Conservation (phyloP, 2,113 vertebrate species). For the Eurystomus gularis region DNA sequence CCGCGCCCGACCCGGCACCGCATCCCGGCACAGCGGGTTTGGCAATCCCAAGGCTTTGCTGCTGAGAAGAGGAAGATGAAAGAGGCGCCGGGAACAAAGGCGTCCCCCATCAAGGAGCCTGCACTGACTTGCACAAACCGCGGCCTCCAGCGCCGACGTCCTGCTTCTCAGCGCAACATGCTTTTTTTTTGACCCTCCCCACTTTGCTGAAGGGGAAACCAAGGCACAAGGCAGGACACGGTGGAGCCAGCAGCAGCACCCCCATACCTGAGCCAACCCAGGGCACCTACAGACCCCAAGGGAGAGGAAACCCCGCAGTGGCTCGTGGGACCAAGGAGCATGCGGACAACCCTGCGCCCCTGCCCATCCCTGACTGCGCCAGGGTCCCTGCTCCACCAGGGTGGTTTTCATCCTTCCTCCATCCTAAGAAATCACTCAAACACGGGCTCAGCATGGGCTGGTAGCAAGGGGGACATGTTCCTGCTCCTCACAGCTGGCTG, state of each 20-base stretch:
- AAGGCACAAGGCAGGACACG: accelerated
- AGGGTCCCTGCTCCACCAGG: neutral
- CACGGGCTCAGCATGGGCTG: accelerated
- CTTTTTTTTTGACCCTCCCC: no score
- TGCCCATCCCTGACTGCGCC: neutral
- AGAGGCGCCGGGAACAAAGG: slow-evolving; percentile 25
- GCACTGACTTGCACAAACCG: neutral
- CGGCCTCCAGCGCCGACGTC: neutral
- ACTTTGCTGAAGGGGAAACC: neutral
- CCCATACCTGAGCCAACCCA: accelerated
- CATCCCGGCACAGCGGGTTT: neutral
- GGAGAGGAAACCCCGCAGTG: neutral
- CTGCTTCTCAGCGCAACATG: neutral
- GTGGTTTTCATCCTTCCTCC: neutral
- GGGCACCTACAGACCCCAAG: neutral
- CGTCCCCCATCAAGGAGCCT: neutral
- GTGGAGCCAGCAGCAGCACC: neutral
- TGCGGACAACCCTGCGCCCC: neutral
- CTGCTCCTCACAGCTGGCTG: neutral
- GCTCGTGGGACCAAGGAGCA: neutral
- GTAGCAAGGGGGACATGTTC: neutral
- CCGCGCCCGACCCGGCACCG: neutral
- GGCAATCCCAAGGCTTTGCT: neutral
- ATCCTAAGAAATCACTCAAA: neutral
- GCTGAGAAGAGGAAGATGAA: slow-evolving; percentile 46